Base-by-base conservation (phyloP, 2,113 vertebrate species). In the Rhynchomys soricoides region DNA sequence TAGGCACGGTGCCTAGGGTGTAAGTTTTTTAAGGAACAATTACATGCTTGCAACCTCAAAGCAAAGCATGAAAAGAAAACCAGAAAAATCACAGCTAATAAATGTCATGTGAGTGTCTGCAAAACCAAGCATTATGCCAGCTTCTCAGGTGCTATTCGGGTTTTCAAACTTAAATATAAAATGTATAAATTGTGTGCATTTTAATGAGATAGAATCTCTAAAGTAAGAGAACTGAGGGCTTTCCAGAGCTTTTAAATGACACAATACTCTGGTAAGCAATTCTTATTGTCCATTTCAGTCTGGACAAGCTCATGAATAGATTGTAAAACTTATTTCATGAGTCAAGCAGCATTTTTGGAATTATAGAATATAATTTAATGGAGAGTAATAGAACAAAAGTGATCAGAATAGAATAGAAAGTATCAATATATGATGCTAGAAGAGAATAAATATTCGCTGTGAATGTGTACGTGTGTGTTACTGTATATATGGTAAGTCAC, bases 11-110 rank as follows among this genome's bases (percentile, higher is more conserved):
- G 68, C 92, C 94, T 95, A 89, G 31, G 37, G 88, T 88, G 31
- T 55, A 55, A 81, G 75, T 50, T 95, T 94, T 95, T 95, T 52
- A 96, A 90, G 70, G 92, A 92, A 83, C 57, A 55, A 83, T 59
- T 83, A 95, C 90, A 93, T 89, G 52, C 95, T 91, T 91, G 74
- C 70, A 91, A 95, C 50, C 75, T 85, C 71, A 89, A 95, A 79
- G 55, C 90, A 95, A 95, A 93, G 68, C 93, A 59, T 93, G 22
- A 95, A 96, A 96, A 95, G 43, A 93, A 96, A 79, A 75, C 3
- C 40, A 88, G 74, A 92, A 96, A 94, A 87, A 93, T 52, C 93
- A 82, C 55, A 50, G 8, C 57, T 74, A 93, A 82, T 93, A 93
- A 95, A 91, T 78, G 26, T 83, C 92, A 79, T 85, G 17, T 45